A percentile compares a stretch with the other conserved stretches of the same genome.
Conservation (phyloP, 2,888 invertebrate species). For the Sesia apiformis region DNA sequence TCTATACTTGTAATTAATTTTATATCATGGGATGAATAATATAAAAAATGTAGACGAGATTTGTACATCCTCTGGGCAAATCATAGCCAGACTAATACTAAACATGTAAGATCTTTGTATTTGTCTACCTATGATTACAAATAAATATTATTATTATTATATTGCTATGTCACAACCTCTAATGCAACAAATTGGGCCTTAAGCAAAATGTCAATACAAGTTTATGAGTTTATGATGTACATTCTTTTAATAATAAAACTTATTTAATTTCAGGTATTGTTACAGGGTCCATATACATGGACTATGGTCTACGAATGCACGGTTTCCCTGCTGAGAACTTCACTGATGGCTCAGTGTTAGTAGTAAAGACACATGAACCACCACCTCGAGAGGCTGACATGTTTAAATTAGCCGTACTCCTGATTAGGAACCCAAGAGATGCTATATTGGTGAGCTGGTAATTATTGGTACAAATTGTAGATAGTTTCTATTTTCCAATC, state of each 20-base stretch:
- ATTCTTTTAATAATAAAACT: neutral
- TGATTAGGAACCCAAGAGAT: constrained; percentile 81
- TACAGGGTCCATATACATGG: constrained; percentile 88
- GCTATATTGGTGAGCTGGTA: constrained; percentile 74
- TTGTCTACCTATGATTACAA: too few species aligned
- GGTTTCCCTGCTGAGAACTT: constrained; percentile 88
- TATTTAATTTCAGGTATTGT: constrained; percentile 73
- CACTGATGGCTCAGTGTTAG: constrained; percentile 82
- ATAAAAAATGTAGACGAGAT: too few species aligned
- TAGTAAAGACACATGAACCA: constrained; percentile 87
- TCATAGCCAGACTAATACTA: too few species aligned
- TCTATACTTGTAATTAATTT: too few species aligned
- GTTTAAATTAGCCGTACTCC: constrained; percentile 79
- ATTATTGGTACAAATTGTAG: neutral
- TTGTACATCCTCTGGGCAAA: too few species aligned
- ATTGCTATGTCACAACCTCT: too few species aligned
- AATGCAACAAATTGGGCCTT: too few species aligned
- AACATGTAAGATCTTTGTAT: too few species aligned
- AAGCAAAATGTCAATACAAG: neutral
- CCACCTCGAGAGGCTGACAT: constrained; percentile 74
- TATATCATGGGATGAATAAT: too few species aligned
- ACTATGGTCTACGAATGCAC: constrained; percentile 83
- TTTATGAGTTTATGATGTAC: neutral
- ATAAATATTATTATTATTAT: too few species aligned
- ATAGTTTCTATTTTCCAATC: too few species aligned